Evolutionary conservation across 1,140 invertebrate genomes (phyloP).

Genomic region (Listronotus oregonensis): DNA sequence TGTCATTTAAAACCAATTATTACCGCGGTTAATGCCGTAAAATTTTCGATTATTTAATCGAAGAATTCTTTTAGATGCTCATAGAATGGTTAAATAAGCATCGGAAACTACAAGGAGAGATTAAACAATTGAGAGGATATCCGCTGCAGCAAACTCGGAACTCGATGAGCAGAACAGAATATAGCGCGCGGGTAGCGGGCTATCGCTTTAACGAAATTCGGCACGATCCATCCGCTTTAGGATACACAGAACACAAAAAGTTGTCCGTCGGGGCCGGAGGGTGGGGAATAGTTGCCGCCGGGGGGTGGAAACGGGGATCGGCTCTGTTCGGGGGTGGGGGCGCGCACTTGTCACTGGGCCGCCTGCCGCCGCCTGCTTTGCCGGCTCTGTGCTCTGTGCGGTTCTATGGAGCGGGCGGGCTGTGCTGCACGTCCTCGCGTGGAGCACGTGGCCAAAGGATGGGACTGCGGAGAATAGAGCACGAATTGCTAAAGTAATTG

Average conservation of each 20-base stretch:
- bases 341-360: slow-evolving; percentile 52
- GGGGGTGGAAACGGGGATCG: slow-evolving; percentile 38
- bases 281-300: slow-evolving; percentile 33
- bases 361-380: slow-evolving; percentile 29
- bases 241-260: slow-evolving; percentile 55
- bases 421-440: slow-evolving; percentile 16
- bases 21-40: no score
- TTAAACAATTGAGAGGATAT: slow-evolving; percentile 34
- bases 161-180: not conserved
- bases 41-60: no score
- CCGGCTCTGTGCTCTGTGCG: slow-evolving; percentile 15
- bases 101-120: slow-evolving; percentile 35
- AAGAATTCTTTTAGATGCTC: no score
- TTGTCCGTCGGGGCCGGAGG: slow-evolving; percentile 50
- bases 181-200: slow-evolving; percentile 7
- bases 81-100: slow-evolving; percentile 22
- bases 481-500: slow-evolving; percentile 20
- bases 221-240: slow-evolving; percentile 47
- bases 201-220: slow-evolving; percentile 32
- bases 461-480: slow-evolving; percentile 22
- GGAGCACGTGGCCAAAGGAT: slow-evolving; percentile 19
- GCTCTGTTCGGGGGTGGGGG: slow-evolving; percentile 34
- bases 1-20: no score
- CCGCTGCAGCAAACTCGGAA: slow-evolving; percentile 7
- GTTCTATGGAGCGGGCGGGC: slow-evolving; percentile 15